Base-by-base conservation (phyloP, 2,113 vertebrate species). In the Syrrhaptes paradoxus region DNA sequence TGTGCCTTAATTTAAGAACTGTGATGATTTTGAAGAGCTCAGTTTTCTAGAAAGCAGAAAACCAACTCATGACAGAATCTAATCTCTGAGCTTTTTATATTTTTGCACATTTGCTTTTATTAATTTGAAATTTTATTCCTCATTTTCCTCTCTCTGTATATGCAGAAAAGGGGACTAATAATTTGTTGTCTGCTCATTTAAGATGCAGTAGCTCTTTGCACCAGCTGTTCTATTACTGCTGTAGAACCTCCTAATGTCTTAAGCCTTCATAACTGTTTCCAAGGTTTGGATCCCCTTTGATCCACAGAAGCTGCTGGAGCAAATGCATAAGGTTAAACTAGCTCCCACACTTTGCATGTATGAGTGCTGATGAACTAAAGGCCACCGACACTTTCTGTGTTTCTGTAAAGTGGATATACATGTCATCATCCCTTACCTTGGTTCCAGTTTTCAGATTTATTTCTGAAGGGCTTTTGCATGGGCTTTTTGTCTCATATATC, bases 391-490 rank as follows among this genome's bases (percentile, higher is more conserved):
- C 31, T 85, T 79, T 48, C 26, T 63, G 4, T 75, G 25, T 89
- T 85, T 73, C 17, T 79, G 7, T 28, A 41, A 62, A 58, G 24
- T 68, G 22, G 45, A 36, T 75, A 10, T 11, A 68, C 3, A 1
- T 45, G 28, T 32, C 25, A 48, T 67, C 43, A 20, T 63, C 26
- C 41, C 17, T 86, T 72, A 63, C 34, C 25, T 74, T 94, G 45
- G 28, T 90, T 85, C 46, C 41, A 85, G 58, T 54, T 90, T 66
- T 74, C 43, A 65, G 49, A 41, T 86, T 81, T 65, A 75, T 92
- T 85, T 95, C 61, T 87, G 86, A 92, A 52, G 52, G 58, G 32
- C 25, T 92, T 92, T 78, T 93, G 36, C 68, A 43, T 86, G 76
- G 93, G 88, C 11, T 84, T 94, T 92, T 73, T 85, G 71, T 87